Conservation (phyloP, 2,113 vertebrate genomes). For the Rhinogobius similis region DNA sequence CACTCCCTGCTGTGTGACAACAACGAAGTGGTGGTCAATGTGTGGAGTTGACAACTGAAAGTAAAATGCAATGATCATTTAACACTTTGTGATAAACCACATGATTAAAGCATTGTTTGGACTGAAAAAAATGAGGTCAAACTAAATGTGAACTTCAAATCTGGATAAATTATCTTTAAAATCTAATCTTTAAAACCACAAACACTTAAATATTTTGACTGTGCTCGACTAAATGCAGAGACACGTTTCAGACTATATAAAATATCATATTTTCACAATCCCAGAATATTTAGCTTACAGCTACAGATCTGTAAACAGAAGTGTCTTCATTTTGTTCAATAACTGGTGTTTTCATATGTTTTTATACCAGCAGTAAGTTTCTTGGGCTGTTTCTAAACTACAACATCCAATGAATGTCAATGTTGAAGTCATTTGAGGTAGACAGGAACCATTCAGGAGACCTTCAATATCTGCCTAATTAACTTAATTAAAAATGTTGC, state of each 20-base stretch:
- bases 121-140: background rate
- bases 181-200: background rate
- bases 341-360: background rate
- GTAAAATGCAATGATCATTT: background rate
- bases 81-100: background rate
- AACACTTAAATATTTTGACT: background rate
- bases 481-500: slow-evolving; percentile 25
- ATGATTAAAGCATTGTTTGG: background rate
- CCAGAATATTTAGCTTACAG: background rate
- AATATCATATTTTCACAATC: background rate
- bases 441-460: slow-evolving; percentile 63
- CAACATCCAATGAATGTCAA: slow-evolving; percentile 35
- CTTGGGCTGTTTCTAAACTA: slow-evolving; percentile 51
- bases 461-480: slow-evolving; percentile 46
- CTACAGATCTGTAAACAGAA: background rate
- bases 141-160: no score
- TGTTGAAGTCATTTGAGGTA: slow-evolving; percentile 70
- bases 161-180: no score
- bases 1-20: slow-evolving; percentile 16
- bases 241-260: background rate
- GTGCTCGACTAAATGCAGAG: background rate
- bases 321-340: background rate
- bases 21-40: background rate
- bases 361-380: background rate
- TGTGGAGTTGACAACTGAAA: background rate